Base-by-base conservation (phyloP, 2,797 vertebrate genomes). In the Potorous gilbertii region DNA sequence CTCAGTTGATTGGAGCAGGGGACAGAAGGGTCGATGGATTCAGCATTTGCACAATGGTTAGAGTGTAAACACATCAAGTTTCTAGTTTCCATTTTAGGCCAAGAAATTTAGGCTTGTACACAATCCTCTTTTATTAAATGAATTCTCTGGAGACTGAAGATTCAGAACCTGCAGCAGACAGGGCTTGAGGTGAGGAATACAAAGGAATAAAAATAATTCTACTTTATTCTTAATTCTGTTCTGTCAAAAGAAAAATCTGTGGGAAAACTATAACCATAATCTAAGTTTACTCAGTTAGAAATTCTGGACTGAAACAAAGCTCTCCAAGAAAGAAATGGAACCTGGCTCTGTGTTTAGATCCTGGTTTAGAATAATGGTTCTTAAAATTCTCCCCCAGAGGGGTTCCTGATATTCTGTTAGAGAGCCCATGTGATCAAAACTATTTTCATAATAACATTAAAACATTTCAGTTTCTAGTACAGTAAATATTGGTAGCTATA, bases 21-120 rank as follows among this genome's bases (percentile, higher is more conserved):
- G 66, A 81, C 66, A 92, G 29, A 40, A 93, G 29, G 95, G 93
- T 87, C 54, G 94, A 93, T 90, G 52, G 90, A 92, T 91, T 91
- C 74, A 52, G 52, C 90, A 27, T 93, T 92, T 96, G 29, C 50
- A 92, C 34, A 56, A 55, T 28, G 57, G 62, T 90, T 95, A 10
- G 8, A 59, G 66, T 92, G 62, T 74, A 91, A 87, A 66, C 52
- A 92, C 3, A 66, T 56, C 13, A 81, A 24, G 9, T 56, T 94
- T 59, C 93, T 91, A 92, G 29, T 28, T 95, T 91, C 55, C n/a
- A 62, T 66, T 81, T 81, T 81, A 81, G n/a, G n/a, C n/a, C 66
- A 81, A 40, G 66, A 46, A 46, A 81, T 81, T 81, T 81, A 81
- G 66, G 16, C 66, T 81, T 81, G 18, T 46, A 46, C 66, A 81